Base-by-base conservation (phyloP, 2,888 invertebrate species). In the Plagodis pulveraria region DNA sequence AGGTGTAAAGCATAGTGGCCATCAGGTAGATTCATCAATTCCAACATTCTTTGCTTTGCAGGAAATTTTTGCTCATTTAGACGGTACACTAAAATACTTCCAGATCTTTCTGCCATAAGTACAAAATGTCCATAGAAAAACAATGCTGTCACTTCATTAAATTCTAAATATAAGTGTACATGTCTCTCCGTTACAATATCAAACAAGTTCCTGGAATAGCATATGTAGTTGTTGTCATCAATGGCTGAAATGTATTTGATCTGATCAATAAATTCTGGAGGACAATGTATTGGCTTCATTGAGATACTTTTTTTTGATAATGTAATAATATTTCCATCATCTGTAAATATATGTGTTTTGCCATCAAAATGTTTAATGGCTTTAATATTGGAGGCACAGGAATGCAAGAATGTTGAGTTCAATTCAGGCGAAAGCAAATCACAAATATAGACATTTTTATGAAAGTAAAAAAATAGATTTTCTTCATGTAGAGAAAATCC, bases 71-170 rank as follows among this genome's bases (percentile, higher is more conserved):
- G 89, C 62, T 78, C 80, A 0, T 85, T 80, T 38, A 87, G 69
- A 33, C 86, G 77, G 44, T 89, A 90, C n/a, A 90, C 56, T 6
- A 87, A 66, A 33, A 91, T 86, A 41, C 85, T 83, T 6, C 89
- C 84, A 6, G 70, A 62, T 43, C 64, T 79, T 2, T 89, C 85
- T 0, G 83, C 90, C 53, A 90, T 81, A 40, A 91, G 58, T 8
- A 88, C 81, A 45, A 85, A 71, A 49, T 89, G 87, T 8, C 83
- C 84, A 65, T 91, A 90, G 65, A 88, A 90, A 69, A 88, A 90
- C 55, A 89, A 63, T 0, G 90, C 84, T 7, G 87, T 87, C 52
- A 91, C 84, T 0, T 80, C 77, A 12, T 86, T 86, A 64, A 89
- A 89, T 45, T 91, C 89, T 53, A 89, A 68, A 66, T 89, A 91